These are phyloP conservation scores for Hirtodrosophila confusa DNA, from an alignment of 2,888 invertebrate genomes.

Conservation along the genomic window DNA sequence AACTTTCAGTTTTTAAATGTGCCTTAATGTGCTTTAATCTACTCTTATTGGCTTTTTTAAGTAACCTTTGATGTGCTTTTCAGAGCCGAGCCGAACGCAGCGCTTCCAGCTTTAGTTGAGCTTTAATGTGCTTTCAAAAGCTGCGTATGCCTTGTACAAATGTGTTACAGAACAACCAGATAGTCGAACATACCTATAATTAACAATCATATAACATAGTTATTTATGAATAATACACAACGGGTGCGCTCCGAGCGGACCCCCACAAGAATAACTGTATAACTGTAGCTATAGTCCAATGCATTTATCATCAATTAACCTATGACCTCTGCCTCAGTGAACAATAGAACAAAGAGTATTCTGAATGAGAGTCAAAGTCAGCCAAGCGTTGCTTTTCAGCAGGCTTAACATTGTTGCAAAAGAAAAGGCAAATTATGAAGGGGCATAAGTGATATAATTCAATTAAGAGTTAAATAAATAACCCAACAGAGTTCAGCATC, in stretches of 20 bases:
- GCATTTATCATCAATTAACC: slow-evolving; percentile 75
- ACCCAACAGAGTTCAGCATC: slow-evolving; percentile 15
- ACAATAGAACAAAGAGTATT: slow-evolving; percentile 55
- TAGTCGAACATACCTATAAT: not conserved
- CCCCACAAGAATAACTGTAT: slow-evolving; percentile 27
- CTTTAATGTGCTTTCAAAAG: slow-evolving; percentile 1
- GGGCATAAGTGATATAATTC: slow-evolving; percentile 55
- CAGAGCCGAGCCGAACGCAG: too few relatives aligned
- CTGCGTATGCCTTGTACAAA: not conserved
- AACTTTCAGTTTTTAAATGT: too few relatives aligned
- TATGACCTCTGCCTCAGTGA: slow-evolving; percentile 53
- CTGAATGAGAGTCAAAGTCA: slow-evolving; percentile 40
- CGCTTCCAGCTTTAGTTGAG: too few relatives aligned
- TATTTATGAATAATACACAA: slow-evolving; percentile 22
- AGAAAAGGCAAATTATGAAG: slow-evolving; percentile 17
- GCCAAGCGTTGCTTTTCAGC: slow-evolving; percentile 24
- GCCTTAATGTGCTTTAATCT: too few relatives aligned
- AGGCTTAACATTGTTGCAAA: slow-evolving; percentile 21
- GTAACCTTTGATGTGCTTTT: too few relatives aligned
- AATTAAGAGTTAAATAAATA: slow-evolving; percentile 66
- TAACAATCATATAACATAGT: slow-evolving; percentile 7
- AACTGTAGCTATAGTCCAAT: slow-evolving; percentile 24
- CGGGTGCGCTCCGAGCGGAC: slow-evolving; percentile 21
- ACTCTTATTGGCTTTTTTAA: too few relatives aligned
- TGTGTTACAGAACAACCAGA: not conserved